A percentile compares a stretch with the other conserved stretches of the same genome.
Conservation (phyloP, 2,113 vertebrate genomes). For the Pseudorectes ferrugineus region DNA sequence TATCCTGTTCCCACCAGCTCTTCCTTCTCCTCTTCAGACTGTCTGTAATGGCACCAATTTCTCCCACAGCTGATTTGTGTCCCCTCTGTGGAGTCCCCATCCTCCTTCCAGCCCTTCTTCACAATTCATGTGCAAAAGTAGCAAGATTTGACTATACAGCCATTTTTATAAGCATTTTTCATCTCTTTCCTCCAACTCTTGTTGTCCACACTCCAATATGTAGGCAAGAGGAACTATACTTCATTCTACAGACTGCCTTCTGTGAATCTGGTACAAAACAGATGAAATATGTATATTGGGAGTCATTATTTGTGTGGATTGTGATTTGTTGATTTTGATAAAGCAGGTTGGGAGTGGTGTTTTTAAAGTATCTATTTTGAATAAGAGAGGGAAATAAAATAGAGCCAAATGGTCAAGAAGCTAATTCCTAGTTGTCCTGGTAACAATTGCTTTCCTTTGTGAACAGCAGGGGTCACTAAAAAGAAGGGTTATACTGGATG, state of each 20-base stretch:
- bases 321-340: neutral
- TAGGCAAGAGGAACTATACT: fast-evolving
- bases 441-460: neutral
- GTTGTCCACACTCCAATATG: fast-evolving
- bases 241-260: neutral
- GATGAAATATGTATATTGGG: neutral
- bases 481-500: neutral
- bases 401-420: neutral
- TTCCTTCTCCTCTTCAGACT: neutral
- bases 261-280: neutral
- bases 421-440: neutral
- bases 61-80: neutral
- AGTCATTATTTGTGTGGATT: neutral
- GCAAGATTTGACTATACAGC: neutral
- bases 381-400: neutral
- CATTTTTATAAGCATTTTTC: neutral
- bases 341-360: fast-evolving
- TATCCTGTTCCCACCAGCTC: neutral
- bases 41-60: neutral
- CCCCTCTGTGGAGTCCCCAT: neutral
- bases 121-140: neutral
- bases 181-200: neutral
- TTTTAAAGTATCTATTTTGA: neutral
- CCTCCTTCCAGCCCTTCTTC: neutral
- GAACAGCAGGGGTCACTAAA: slow-evolving; percentile 47